phyloP scores from a whole-genome alignment of 2,797 vertebrate genomes.

The Hemitrygon akajei region DNA sequence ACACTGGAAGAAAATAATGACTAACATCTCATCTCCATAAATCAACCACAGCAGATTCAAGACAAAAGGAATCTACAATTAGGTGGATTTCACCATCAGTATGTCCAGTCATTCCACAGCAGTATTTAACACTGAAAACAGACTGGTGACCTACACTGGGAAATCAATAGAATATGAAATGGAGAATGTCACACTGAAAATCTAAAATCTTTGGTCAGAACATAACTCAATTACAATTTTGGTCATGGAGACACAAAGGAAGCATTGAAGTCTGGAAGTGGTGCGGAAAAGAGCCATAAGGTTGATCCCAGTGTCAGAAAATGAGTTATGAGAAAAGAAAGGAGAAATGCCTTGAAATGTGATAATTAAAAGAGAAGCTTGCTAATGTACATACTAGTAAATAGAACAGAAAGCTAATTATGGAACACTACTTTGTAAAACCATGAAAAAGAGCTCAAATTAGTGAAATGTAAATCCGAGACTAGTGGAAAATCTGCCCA shows the following conservation, averaged over 20 bases:
- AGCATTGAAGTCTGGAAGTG: slow-evolving; percentile 12
- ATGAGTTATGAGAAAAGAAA: not conserved
- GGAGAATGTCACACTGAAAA: not conserved
- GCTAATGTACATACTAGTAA: not conserved
- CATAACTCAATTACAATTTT: not conserved
- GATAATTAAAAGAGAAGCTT: not conserved
- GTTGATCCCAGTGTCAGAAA: slow-evolving; percentile 13
- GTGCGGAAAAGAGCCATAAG: slow-evolving; percentile 8
- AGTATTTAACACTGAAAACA: not conserved
- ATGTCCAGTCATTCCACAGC: not conserved
- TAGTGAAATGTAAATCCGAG: not conserved
- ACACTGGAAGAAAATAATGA: not conserved
- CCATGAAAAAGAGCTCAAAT: slow-evolving; percentile 1
- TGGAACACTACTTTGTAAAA: not conserved
- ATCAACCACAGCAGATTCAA: not conserved
- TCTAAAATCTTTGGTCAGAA: slow-evolving; percentile 1
- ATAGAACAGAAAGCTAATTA: slow-evolving; percentile 13
- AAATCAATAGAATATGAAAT: not conserved
- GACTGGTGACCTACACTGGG: not conserved
- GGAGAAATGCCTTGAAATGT: not conserved
- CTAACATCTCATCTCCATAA: not conserved
- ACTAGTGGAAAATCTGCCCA: not conserved
- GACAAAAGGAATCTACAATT: not conserved
- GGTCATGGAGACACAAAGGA: slow-evolving; percentile 21
- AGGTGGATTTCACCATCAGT: slow-evolving; percentile 5